These are phyloP conservation scores for Leptopilina syphax DNA, from an alignment of 2,888 invertebrate genomes.

Conservation along the genomic window DNA sequence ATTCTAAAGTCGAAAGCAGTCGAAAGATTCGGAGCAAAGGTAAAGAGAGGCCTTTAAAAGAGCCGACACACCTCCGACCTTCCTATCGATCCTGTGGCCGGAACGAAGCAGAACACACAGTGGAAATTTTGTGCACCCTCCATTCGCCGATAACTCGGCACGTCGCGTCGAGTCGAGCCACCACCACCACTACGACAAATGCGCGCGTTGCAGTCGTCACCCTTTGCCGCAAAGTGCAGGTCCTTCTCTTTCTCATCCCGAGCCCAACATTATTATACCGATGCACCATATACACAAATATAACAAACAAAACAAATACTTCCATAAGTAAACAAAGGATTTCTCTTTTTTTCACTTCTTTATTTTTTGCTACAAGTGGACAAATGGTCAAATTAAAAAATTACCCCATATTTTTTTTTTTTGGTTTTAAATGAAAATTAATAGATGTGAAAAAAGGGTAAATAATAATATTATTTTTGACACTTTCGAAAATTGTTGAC, in stretches of 20 bases:
- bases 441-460: too few relatives aligned
- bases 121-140: constrained; percentile 69
- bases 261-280: constrained; percentile 8
- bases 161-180: not conserved
- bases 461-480: too few relatives aligned
- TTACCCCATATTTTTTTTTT: too few relatives aligned
- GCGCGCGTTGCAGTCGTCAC: constrained; percentile 7
- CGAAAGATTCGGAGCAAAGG: constrained; percentile 61
- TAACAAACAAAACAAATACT: not conserved
- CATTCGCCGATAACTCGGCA: constrained; percentile 54
- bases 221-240: constrained; percentile 29
- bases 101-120: constrained; percentile 52
- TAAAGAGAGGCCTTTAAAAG: constrained; percentile 65
- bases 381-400: too few relatives aligned
- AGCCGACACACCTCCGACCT: constrained; percentile 74
- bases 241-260: not conserved
- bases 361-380: too few relatives aligned
- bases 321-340: too few relatives aligned
- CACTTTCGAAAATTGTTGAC: too few relatives aligned
- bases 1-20: constrained; percentile 53
- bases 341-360: too few relatives aligned
- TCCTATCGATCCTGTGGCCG: constrained; percentile 73
- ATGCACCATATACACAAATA: not conserved
- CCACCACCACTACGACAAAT: not conserved
- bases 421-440: too few relatives aligned